These are phyloP conservation scores for Cinclus mexicanus DNA, from an alignment of 2,113 vertebrate species.

Conservation along the genomic window DNA sequence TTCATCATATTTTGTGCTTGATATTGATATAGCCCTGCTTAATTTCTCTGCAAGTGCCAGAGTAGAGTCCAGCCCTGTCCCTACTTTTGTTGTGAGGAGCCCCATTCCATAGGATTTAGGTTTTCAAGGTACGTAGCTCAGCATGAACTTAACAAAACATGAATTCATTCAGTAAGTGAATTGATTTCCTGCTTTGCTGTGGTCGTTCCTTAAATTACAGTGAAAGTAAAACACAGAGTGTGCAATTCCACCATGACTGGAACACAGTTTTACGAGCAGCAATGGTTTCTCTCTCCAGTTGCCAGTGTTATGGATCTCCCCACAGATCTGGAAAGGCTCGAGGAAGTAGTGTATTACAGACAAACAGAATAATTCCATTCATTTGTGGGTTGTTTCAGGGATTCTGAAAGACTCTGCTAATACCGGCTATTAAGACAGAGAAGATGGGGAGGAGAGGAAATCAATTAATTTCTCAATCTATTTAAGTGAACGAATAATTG, in stretches of 20 bases:
- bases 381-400: not conserved
- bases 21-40: not conserved
- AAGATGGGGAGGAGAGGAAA: slow-evolving; percentile 5
- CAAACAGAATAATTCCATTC: not conserved
- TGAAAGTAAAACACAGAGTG: not conserved
- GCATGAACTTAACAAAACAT: not conserved
- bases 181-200: not conserved
- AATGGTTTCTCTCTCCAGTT: not conserved
- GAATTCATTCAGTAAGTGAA: not conserved
- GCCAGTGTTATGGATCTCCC: not conserved
- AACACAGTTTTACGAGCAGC: not conserved
- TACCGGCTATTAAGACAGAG: not conserved
- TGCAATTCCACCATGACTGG: not conserved
- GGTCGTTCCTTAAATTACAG: not conserved
- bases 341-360: not conserved
- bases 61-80: accelerated
- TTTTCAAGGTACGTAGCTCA: not conserved
- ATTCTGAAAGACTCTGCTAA: not conserved
- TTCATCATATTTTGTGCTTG: not conserved
- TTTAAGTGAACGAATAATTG: slow-evolving; percentile 12
- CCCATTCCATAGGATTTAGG: not conserved
- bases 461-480: not conserved
- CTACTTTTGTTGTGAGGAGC: not conserved
- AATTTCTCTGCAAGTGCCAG: not conserved
- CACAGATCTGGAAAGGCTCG: not conserved